Evolutionary conservation across 2,113 vertebrate genomes (phyloP), one percentile per base, ranked within the genome.

Genomic region (Panthera leo): DNA sequence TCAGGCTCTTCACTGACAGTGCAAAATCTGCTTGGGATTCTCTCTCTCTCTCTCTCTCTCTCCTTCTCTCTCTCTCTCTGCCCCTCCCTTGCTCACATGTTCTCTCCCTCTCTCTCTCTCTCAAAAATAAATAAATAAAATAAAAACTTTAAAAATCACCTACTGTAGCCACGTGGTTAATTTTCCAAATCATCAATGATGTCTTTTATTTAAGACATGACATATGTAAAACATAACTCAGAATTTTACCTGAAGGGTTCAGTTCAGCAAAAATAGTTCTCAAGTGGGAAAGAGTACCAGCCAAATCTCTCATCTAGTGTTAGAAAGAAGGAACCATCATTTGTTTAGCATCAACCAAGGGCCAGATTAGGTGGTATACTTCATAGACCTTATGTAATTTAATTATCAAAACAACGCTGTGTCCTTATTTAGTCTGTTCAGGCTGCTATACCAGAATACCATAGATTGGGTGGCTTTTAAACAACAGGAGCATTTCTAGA

Each of bases 131-230:
- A 58, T 58, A 21, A 58, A 58, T 58, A 58, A 58, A 58, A 19
- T 55, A 19, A 58, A 58, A 58, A 58, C 58, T 23, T 58, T 58
- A 58, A 58, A 76, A 91, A 78, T 89, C 48, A 70, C 25, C 19
- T 78, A 61, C 21, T 36, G 3, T 89, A 83, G 31, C 34, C 39
- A 92, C 42, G 53, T 90, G 36, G 34, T 79, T 76, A 67, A 83
- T 92, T 91, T 90, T 91, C 82, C 83, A 83, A 61, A 16, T 83
- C 63, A 88, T 80, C 53, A 58, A 31, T 86, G 23, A 29, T 13
- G 14, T 34, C 27, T 71, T 73, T 95, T 67, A 92, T 91, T 85
- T 97, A 89, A 85, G 97, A 71, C 70, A 48, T 12, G 31, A 31
- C 42, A 3, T n/a, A 3, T 71, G 15, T 76, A 63, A 78, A 95